Conservation (phyloP, 2,888 invertebrate genomes). For the Polymixis flavicincta region DNA sequence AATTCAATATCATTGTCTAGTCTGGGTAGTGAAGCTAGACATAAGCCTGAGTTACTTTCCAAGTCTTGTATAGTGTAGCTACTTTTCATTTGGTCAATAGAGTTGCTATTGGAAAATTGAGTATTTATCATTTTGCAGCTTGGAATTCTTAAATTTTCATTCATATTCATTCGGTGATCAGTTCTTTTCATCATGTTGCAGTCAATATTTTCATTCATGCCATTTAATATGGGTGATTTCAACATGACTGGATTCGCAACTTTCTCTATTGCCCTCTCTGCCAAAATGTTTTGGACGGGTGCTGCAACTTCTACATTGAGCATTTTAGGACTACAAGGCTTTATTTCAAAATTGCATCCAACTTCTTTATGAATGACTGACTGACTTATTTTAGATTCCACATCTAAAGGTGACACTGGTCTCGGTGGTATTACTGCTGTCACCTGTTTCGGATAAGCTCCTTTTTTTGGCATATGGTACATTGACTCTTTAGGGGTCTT, state of each 20-base stretch:
- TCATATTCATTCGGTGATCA: slow-evolving; percentile 63
- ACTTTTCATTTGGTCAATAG: slow-evolving; percentile 75
- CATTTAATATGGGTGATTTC: slow-evolving; percentile 73
- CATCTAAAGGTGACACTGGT: slow-evolving; percentile 87
- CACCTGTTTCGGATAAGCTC: slow-evolving; percentile 64
- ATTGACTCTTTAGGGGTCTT: slow-evolving; percentile 71
- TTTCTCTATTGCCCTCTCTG: slow-evolving; percentile 86
- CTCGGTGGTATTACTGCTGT: slow-evolving; percentile 74
- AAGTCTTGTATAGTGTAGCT: slow-evolving; percentile 85
- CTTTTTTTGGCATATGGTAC: slow-evolving; percentile 69
- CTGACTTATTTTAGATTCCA: slow-evolving; percentile 89
- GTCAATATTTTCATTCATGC: slow-evolving; percentile 71
- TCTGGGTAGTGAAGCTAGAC: slow-evolving; percentile 85
- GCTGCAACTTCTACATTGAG: slow-evolving; percentile 86
- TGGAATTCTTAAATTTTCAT: slow-evolving; percentile 71
- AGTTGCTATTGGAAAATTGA: slow-evolving; percentile 74
- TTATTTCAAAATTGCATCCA: slow-evolving; percentile 89
- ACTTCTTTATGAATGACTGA: slow-evolving; percentile 90
- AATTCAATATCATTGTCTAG: slow-evolving; percentile 88
- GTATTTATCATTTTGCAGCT: slow-evolving; percentile 85
- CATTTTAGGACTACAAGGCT: slow-evolving; percentile 89
- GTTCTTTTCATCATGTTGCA: slow-evolving; percentile 71
- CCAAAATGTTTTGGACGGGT: slow-evolving; percentile 81
- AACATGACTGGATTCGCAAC: slow-evolving; percentile 81
- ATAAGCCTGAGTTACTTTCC: slow-evolving; percentile 85